phyloP scores from a whole-genome alignment of 2,888 invertebrate species.

The Orthosia cruda region DNA sequence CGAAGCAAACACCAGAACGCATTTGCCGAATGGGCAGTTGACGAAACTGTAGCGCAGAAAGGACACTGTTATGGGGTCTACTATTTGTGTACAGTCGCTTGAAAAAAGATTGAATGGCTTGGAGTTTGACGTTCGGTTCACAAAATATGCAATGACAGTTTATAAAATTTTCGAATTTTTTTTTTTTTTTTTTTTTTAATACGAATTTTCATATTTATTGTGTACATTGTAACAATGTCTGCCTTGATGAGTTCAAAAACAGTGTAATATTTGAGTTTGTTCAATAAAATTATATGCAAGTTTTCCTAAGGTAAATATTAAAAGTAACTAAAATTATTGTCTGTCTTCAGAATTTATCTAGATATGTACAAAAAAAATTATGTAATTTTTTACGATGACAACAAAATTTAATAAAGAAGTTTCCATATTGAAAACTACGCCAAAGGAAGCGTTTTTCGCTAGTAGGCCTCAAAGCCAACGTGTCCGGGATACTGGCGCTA shows the following conservation, averaged over 20 bases:
- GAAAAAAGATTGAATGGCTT: not conserved
- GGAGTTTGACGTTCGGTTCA: not conserved
- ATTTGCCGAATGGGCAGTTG: conserved; percentile 77
- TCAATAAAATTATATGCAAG: not conserved
- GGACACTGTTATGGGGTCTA: conserved; percentile 50
- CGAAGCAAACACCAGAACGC: conserved; percentile 84
- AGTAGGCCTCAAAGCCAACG: conserved; percentile 44
- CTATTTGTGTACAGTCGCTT: conserved; percentile 17
- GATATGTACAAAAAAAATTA: too few species aligned
- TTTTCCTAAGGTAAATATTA: not conserved
- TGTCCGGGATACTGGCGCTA: conserved; percentile 63
- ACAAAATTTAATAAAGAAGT: not conserved
- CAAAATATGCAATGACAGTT: not conserved
- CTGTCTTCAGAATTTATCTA: too few species aligned
- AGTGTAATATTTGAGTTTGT: not conserved
- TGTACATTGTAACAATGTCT: too few species aligned
- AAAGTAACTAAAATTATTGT: not conserved
- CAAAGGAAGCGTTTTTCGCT: not conserved
- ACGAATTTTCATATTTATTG: not conserved
- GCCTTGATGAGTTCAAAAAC: not conserved
- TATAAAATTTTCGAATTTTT: too few species aligned
- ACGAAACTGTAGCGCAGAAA: conserved; percentile 61
- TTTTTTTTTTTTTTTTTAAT: too few species aligned
- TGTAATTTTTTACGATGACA: not conserved
- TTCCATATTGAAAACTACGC: not conserved